phyloP scores from a whole-genome alignment of 2,113 vertebrate genomes.

The Apteryx owenii region DNA sequence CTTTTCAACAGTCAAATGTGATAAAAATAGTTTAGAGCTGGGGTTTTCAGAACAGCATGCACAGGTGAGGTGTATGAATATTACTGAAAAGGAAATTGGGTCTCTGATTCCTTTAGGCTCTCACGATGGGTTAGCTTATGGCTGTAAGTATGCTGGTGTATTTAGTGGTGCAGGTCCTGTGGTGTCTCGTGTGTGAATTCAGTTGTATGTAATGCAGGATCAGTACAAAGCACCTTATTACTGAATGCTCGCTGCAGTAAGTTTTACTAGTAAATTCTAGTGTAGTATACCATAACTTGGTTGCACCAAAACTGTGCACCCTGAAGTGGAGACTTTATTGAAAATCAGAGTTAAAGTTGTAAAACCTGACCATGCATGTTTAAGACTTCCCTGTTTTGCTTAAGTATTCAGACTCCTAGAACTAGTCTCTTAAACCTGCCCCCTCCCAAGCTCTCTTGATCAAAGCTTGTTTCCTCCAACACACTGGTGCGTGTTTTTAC shows the following conservation, averaged over 20 bases:
- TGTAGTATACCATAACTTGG: not conserved
- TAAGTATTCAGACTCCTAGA: not conserved
- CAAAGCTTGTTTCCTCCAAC: not conserved
- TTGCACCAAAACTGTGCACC: not conserved
- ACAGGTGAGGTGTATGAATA: not conserved
- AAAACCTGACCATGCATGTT: not conserved
- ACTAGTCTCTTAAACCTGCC: not conserved
- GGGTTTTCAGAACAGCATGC: not conserved
- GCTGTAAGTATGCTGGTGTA: not conserved
- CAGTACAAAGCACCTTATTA: not conserved
- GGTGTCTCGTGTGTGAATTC: not conserved
- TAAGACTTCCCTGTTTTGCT: not conserved
- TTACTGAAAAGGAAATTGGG: not conserved
- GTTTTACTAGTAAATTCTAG: not conserved
- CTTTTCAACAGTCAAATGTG: not conserved
- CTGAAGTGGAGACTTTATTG: not conserved
- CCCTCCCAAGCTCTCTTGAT: not conserved
- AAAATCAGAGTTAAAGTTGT: not conserved
- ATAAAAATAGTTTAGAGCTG: not conserved
- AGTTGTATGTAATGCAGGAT: not conserved
- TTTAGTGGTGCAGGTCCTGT: not conserved
- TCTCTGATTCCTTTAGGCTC: not conserved
- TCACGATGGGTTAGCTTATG: not conserved
- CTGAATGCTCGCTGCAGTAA: not conserved
- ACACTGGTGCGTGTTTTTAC: not conserved